phyloP scores from a whole-genome alignment of 30 jellyfish, hydroid and myxozoan species.

The Hydractinia echinata region DNA sequence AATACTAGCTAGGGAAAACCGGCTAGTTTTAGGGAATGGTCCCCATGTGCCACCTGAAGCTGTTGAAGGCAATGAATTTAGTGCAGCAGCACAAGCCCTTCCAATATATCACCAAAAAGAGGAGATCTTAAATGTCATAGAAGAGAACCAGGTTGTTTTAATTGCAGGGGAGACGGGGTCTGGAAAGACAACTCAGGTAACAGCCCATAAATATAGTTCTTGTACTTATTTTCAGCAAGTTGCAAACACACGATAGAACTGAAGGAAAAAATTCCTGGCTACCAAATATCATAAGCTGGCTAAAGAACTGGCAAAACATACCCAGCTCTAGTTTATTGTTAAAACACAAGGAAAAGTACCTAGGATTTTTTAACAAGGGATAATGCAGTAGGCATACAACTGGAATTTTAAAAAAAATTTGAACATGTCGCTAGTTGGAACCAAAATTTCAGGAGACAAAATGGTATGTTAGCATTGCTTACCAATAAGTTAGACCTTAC shows the following conservation, averaged over 20 bases:
- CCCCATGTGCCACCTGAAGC: conserved; percentile 66
- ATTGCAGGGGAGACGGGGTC: conserved; percentile 76
- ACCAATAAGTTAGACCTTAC: no score
- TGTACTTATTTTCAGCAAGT: not conserved
- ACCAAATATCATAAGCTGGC: no score
- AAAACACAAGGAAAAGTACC: no score
- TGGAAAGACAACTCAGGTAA: conserved; percentile 68
- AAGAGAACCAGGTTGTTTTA: conserved; percentile 48
- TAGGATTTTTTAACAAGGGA: no score
- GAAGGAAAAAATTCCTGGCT: no score
- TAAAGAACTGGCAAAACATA: no score
- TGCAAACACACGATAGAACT: not conserved
- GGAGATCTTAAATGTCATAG: conserved; percentile 37
- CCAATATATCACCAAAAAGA: conserved; percentile 53
- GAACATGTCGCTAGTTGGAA: no score
- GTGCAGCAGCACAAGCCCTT: conserved; percentile 22
- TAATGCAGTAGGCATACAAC: no score
- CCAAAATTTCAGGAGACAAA: no score
- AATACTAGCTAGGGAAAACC: conserved; percentile 32
- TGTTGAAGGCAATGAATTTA: conserved; percentile 29
- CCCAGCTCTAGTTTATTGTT: no score
- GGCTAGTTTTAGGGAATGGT: conserved; percentile 37
- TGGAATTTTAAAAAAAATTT: no score
- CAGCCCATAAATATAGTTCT: not conserved
- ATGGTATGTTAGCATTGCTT: no score